phyloP scores from a whole-genome alignment of 1,140 invertebrate genomes.

The Drosophila nigrodunni region DNA sequence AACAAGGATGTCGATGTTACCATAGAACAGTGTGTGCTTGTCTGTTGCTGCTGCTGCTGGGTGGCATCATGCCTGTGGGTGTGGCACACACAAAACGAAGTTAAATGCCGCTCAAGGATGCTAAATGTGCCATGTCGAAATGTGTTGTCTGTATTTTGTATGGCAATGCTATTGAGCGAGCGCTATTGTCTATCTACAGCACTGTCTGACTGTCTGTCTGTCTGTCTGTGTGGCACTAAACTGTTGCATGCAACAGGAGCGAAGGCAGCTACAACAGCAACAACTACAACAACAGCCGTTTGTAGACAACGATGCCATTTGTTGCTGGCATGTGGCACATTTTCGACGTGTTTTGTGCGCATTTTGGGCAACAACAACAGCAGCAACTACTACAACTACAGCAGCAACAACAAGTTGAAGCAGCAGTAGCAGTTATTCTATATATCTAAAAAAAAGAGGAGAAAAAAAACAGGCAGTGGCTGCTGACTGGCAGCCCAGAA shows the following conservation, averaged over 20 bases:
- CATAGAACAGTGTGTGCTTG: not conserved
- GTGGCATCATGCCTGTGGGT: conserved; percentile 38
- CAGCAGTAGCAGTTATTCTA: not conserved
- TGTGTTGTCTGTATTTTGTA: conserved; percentile 68
- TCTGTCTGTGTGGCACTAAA: conserved; percentile 49
- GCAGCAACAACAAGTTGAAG: conserved; percentile 12
- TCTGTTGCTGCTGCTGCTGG: not conserved
- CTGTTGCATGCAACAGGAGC: conserved; percentile 72
- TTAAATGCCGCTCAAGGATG: conserved; percentile 82
- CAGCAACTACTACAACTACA: conserved; percentile 14
- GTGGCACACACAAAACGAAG: conserved; percentile 61
- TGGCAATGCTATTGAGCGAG: conserved; percentile 64
- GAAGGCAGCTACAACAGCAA: conserved; percentile 14
- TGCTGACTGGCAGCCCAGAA: conserved; percentile 45
- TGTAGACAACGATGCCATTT: conserved; percentile 51
- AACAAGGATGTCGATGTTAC: conserved; percentile 28
- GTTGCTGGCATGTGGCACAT: conserved; percentile 80
- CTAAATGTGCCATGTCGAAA: conserved; percentile 81
- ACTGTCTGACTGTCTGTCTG: conserved; percentile 23
- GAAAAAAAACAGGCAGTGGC: conserved; percentile 35
- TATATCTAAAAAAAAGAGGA: not conserved
- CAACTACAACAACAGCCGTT: conserved; percentile 13
- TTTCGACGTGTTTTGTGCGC: conserved; percentile 82
- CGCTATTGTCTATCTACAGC: conserved; percentile 60
- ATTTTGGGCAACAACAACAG: conserved; percentile 72